Base-by-base conservation (phyloP, 2,888 invertebrate species). In the Cylindroiulus punctatus region DNA sequence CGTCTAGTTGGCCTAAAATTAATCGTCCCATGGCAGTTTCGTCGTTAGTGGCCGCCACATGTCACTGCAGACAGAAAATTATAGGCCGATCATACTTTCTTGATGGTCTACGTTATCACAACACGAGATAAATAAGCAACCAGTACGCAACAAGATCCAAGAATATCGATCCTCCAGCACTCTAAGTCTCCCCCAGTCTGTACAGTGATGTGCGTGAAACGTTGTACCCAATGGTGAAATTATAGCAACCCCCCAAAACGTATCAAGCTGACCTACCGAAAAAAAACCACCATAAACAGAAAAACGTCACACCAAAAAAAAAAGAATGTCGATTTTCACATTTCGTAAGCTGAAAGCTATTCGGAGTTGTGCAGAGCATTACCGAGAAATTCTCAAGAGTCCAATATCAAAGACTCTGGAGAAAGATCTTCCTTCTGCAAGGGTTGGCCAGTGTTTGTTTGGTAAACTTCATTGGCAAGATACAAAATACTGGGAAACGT, bases 261-360 rank as follows among this genome's bases (percentile, higher is more conserved):
- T 52, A 52, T 52, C 52, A 52, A 52, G 52, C 52, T 52, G 52
- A 52, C 52, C 52, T 52, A 52, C 52, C 52, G 4, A 52, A 52
- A 52, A 52, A 52, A 52, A 17, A 47, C 2, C 17, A 17, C 17
- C 19, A 17, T 17, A 52, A 52, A 52, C 52, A 0, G 52, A 4
- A 0, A 52, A 52, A 52, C 12, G n/a, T n/a, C n/a, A n/a, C n/a
- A 52, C 52, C 52, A 19, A 52, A 52, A 12, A 52, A n/a, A 17
- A 5, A 19, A 52, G 19, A 52, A 52, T 4, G 52, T 52, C 52
- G 52, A 52, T 52, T 52, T 52, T 17, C 12, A 12, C 19, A 52
- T 52, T 52, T 52, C 17, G 52, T 17, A 52, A 12, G 52, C 52
- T 17, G 17, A 17, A 52, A 12, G 12, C 52, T 52, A 12, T 52